Evolutionary conservation across 2,113 vertebrate species (phyloP), one percentile per base, ranked within the genome.

Genomic region (Cephalopholis sonnerati): DNA sequence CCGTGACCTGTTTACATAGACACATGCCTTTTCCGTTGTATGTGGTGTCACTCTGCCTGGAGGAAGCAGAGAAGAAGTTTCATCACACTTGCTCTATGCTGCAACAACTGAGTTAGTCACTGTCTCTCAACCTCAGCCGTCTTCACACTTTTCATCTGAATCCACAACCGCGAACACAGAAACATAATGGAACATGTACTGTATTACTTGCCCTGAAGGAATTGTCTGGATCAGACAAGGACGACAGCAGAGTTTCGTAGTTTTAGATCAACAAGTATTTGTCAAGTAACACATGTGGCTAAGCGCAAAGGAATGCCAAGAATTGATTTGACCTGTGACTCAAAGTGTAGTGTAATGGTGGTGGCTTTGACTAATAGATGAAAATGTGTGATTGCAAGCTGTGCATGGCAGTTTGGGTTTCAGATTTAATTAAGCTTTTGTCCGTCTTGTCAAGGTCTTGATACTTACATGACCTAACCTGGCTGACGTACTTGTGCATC

Each of bases 31-130:
- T 83, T 84, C 70, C 65, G 53, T 32, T 78, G 64, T 53, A 2
- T 22, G 8, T 20, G 32, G 20, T 73, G 64, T 84, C 61, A 62
- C 71, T 69, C 18, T 74, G 77, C 55, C 41, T 41, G 8, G 54
- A 83, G 77, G 86, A 81, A 90, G 48, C 71, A 64, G 25, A 71
- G 39, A 75, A 51, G 50, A 84, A 2, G 58, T 91, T 88, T 72
- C 80, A 48, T 84, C 84, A 86, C 55, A 39, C 36, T 51, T 39
- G 15, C 67, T 81, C 66, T 46, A 44, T 78, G 68, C 55, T 53
- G 74, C 70, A 68, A 59, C 63, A 65, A 25, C 65, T 39, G n/a
- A 62, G 39, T 75, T 58, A 74, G 70, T 89, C 54, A 77, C 25
- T 18, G 66, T 62, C 75, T 66, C n/a, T 80, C 72, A 89, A 81